Evolutionary conservation across 2,888 invertebrate species (phyloP).

Genomic region (Noctua comes): DNA sequence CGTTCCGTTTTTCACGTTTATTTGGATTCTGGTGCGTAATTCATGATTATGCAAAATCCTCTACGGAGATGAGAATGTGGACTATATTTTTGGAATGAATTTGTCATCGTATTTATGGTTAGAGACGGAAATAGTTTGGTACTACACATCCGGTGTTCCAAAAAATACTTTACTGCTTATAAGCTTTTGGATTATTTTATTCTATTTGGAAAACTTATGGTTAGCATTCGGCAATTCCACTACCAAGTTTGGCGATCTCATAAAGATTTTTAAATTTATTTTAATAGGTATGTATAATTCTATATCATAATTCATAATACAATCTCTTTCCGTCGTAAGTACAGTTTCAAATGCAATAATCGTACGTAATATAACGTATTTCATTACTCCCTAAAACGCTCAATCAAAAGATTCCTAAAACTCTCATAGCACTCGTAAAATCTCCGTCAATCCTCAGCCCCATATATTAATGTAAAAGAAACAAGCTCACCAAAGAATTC

Average conservation of each 20-base stretch:
- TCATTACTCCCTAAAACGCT: slow-evolving; percentile 3
- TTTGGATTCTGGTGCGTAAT: slow-evolving; percentile 58
- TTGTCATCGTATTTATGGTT: slow-evolving; percentile 25
- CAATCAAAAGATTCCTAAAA: slow-evolving; percentile 30
- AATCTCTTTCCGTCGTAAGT: not conserved
- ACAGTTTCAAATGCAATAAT: not conserved
- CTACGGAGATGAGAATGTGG: slow-evolving; percentile 21
- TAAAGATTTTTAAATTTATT: not conserved
- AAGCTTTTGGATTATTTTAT: not conserved
- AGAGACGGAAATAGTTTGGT: slow-evolving; percentile 11
- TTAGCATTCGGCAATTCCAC: not conserved
- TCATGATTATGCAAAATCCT: slow-evolving; percentile 53
- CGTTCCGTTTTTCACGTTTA: slow-evolving; percentile 54
- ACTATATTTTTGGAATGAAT: slow-evolving; percentile 38
- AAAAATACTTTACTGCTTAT: not conserved
- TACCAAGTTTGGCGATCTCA: not conserved
- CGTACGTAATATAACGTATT: no score
- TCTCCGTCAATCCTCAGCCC: slow-evolving; percentile 28
- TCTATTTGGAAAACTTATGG: not conserved
- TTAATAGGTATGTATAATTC: not conserved
- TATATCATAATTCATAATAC: not conserved
- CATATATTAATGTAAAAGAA: slow-evolving; percentile 48
- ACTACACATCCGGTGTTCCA: slow-evolving; percentile 3
- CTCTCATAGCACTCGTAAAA: slow-evolving; percentile 14
- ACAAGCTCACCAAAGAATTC: slow-evolving; percentile 47